These are phyloP conservation scores for Drosophila persimilis DNA, from an alignment of 1,140 invertebrate species.

Conservation along the genomic window DNA sequence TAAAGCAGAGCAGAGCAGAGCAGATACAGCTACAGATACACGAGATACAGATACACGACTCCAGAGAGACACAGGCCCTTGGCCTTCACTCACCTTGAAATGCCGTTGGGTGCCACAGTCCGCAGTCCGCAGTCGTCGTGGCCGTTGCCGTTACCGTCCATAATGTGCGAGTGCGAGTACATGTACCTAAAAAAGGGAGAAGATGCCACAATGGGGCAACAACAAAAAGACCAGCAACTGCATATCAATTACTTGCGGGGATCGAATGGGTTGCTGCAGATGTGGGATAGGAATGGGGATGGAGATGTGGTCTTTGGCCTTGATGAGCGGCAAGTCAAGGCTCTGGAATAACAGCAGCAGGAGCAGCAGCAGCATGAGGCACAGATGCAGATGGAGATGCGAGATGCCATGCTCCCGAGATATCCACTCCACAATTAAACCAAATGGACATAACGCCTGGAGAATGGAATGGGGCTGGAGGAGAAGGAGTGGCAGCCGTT, in stretches of 20 bases:
- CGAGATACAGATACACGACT: slow-evolving; percentile 12
- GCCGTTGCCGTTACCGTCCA: slow-evolving; percentile 32
- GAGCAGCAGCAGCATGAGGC: slow-evolving; percentile 10
- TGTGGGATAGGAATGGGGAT: too few relatives aligned
- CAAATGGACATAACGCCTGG: slow-evolving; percentile 60
- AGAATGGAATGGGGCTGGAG: slow-evolving; percentile 4
- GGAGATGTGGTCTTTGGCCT: slow-evolving; percentile 46
- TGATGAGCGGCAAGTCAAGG: slow-evolving; percentile 46
- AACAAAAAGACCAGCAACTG: slow-evolving; percentile 36
- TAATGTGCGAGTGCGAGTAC: slow-evolving; percentile 32
- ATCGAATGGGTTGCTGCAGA: slow-evolving; percentile 13
- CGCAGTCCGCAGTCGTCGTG: slow-evolving; percentile 15
- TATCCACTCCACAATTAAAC: slow-evolving; percentile 63
- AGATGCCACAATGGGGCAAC: slow-evolving; percentile 27
- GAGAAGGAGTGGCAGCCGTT: slow-evolving; percentile 11
- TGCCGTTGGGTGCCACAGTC: slow-evolving; percentile 53
- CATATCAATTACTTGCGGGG: slow-evolving; percentile 55
- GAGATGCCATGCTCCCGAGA: slow-evolving; percentile 39
- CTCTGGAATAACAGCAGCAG: slow-evolving; percentile 21
- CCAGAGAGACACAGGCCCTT: slow-evolving; percentile 55
- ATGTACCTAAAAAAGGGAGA: slow-evolving; percentile 8
- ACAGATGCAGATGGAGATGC: slow-evolving; percentile 37
- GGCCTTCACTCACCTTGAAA: slow-evolving; percentile 83
- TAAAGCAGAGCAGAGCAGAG: slow-evolving; percentile 19
- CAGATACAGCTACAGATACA: slow-evolving; percentile 26